Percentiles rank a stretch among this genome's conserved stretches.
Conservation (phyloP, 2,797 vertebrate species). For the Mico argentatus region DNA sequence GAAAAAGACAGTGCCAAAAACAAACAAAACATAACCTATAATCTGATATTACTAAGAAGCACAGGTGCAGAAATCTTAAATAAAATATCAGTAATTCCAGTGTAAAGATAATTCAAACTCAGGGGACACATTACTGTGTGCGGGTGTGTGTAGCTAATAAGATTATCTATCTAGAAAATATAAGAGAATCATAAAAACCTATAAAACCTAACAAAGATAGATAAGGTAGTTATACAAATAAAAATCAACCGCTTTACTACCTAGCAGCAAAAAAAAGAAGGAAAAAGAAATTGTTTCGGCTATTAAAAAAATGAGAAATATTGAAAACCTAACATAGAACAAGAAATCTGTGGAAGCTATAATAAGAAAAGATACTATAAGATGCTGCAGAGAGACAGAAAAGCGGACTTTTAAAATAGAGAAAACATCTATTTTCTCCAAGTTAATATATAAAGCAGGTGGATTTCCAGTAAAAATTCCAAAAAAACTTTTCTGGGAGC, state of each 20-base stretch:
- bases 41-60: not conserved
- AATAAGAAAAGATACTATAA: not conserved
- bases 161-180: not conserved
- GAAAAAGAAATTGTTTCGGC: not conserved
- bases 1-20: not conserved
- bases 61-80: not conserved
- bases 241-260: not conserved
- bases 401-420: not conserved
- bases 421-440: not conserved
- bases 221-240: not conserved
- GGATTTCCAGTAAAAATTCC: not conserved
- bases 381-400: not conserved
- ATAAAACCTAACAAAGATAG: not conserved
- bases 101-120: not conserved
- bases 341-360: not conserved
- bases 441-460: not conserved
- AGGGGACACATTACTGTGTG: not conserved
- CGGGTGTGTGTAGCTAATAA: not conserved
- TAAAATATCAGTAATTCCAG: not conserved
- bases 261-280: not conserved
- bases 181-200: not conserved
- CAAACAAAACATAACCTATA: not conserved
- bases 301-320: not conserved
- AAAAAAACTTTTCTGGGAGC: not conserved
- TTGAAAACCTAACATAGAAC: not conserved